Evolutionary conservation across 2,888 invertebrate genomes (phyloP).

Genomic region (Adelphocoris suturalis): DNA sequence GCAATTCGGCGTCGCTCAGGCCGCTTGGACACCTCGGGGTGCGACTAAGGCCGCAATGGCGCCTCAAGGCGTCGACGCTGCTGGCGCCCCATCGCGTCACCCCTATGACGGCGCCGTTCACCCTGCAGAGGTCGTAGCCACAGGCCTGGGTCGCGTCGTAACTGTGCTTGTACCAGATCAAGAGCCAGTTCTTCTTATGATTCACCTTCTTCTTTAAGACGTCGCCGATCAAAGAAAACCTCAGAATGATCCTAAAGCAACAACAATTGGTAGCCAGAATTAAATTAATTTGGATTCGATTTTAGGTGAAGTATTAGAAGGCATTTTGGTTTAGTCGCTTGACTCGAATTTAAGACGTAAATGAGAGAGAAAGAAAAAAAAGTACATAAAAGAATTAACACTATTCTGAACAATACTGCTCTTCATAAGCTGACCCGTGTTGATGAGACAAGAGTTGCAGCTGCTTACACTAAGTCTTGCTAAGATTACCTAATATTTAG

Average conservation of each 20-base stretch:
- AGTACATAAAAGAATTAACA: too few species aligned
- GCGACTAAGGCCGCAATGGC: background rate
- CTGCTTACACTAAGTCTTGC: too few species aligned
- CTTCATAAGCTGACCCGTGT: too few species aligned
- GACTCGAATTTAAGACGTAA: too few species aligned
- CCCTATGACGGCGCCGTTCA: slow-evolving; percentile 13
- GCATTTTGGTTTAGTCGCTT: too few species aligned
- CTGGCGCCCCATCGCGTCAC: background rate
- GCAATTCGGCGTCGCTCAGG: background rate
- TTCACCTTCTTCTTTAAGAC: background rate
- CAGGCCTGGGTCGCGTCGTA: background rate
- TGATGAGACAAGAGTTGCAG: too few species aligned
- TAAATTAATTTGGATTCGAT: too few species aligned
- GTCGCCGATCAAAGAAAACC: slow-evolving; percentile 1
- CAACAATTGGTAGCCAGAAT: slow-evolving; percentile 79
- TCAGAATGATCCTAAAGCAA: slow-evolving; percentile 83
- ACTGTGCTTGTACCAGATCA: slow-evolving; percentile 16
- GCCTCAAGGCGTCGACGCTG: background rate
- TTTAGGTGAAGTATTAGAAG: too few species aligned
- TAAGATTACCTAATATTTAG: too few species aligned
- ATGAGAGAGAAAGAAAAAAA: too few species aligned
- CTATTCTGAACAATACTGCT: too few species aligned
- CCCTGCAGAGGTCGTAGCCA: background rate
- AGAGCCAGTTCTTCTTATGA: background rate
- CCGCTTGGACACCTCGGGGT: background rate